These are phyloP conservation scores for Ylistrum balloti DNA, from an alignment of 1,140 invertebrate species.

Conservation along the genomic window DNA sequence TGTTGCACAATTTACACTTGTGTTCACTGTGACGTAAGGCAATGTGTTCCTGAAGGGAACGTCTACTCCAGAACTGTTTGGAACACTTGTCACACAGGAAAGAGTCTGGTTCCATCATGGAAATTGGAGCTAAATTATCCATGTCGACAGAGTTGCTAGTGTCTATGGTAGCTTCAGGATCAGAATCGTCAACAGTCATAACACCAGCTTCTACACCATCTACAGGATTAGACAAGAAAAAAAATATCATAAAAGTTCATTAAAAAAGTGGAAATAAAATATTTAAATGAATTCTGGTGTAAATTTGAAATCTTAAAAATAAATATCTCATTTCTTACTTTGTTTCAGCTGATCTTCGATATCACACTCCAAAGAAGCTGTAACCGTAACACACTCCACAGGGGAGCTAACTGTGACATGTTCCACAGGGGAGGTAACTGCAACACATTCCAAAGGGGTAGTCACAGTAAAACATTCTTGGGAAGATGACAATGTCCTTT, in stretches of 20 bases:
- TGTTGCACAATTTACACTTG: not conserved
- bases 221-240: not conserved
- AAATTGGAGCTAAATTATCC: not conserved
- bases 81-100: slow-evolving; percentile 37
- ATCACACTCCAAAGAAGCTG: not conserved
- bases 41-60: slow-evolving; percentile 19
- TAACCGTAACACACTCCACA: not conserved
- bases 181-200: not conserved
- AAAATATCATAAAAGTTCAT: not conserved
- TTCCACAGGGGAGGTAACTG: not conserved
- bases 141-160: not conserved
- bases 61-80: not conserved
- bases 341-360: not conserved
- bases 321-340: not conserved
- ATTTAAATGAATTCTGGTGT: not conserved
- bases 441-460: not conserved
- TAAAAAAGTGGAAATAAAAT: not conserved
- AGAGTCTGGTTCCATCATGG: slow-evolving; percentile 15
- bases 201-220: not conserved
- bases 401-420: not conserved
- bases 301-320: not conserved
- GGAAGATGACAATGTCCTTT: not conserved
- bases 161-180: not conserved
- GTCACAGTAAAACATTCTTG: not conserved
- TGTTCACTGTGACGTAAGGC: not conserved